phyloP scores from a whole-genome alignment of 2,113 vertebrate species.

The Potamarius usumacintae region DNA sequence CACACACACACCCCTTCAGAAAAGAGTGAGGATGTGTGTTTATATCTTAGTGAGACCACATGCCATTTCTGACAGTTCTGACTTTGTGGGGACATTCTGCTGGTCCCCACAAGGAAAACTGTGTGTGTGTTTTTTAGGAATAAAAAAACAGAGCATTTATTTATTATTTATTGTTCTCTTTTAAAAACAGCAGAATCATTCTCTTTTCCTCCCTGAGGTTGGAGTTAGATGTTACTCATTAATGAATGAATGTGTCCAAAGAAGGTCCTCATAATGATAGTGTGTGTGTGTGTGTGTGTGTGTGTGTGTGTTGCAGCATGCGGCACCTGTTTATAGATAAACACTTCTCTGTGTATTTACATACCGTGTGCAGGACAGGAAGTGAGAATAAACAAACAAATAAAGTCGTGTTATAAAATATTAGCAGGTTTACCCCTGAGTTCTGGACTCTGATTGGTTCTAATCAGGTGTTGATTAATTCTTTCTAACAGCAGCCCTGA shows the following conservation, averaged over 20 bases:
- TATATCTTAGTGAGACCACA: not conserved
- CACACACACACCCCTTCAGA: conserved; percentile 35
- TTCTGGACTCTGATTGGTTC: not conserved
- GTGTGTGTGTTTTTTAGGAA: no score
- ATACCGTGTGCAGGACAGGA: not conserved
- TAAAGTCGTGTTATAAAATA: not conserved
- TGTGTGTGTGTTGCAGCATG: conserved; percentile 47
- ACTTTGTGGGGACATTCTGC: not conserved
- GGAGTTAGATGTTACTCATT: not conserved
- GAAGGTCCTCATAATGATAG: not conserved
- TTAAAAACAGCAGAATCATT: not conserved
- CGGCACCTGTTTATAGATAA: conserved; percentile 45
- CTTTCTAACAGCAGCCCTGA: not conserved
- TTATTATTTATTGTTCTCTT: no score
- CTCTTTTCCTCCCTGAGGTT: not conserved
- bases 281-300: conserved; percentile 40
- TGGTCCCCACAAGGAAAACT: not conserved
- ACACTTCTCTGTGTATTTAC: conserved; percentile 40
- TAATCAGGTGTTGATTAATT: not conserved
- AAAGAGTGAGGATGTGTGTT: not conserved
- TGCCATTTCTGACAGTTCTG: not conserved
- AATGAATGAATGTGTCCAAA: not conserved
- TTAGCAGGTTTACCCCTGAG: not conserved
- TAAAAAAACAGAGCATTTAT: not conserved
- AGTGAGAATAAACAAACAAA: no score